phyloP scores from a whole-genome alignment of 2,113 vertebrate genomes.

The Equus quagga region DNA sequence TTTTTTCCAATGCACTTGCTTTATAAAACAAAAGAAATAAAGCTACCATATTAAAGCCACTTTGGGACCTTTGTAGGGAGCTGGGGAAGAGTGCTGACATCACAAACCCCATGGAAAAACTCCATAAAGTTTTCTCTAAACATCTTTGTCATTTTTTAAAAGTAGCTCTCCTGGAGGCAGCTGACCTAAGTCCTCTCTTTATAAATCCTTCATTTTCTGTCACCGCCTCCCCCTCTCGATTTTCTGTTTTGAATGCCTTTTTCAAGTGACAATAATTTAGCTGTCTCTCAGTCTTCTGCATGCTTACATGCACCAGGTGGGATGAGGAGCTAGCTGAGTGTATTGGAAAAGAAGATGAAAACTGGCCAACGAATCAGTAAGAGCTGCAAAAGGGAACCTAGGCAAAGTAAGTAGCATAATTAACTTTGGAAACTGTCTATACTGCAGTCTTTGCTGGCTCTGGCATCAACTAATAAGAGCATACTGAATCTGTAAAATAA shows the following conservation, averaged over 20 bases:
- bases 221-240: background rate
- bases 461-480: conserved; percentile 63
- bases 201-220: conserved; percentile 60
- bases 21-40: conserved; percentile 40
- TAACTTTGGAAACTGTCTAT: conserved; percentile 43
- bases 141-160: conserved; percentile 31
- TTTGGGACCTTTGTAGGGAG: background rate
- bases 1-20: background rate
- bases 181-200: conserved; percentile 35
- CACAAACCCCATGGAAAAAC: conserved; percentile 55
- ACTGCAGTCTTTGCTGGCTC: background rate
- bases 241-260: background rate
- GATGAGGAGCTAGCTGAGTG: background rate
- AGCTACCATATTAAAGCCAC: background rate
- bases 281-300: conserved; percentile 21
- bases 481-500: conserved; percentile 16
- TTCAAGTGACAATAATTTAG: conserved; percentile 50
- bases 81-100: conserved; percentile 28
- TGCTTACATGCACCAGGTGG: background rate
- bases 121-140: conserved; percentile 31
- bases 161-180: conserved; percentile 23
- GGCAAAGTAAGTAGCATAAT: conserved; percentile 47
- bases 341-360: conserved; percentile 33
- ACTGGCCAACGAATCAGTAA: conserved; percentile 24
- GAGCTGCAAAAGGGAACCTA: conserved; percentile 47